These are phyloP conservation scores for Thinocorus orbignyianus DNA, from an alignment of 2,113 vertebrate species.

Conservation along the genomic window DNA sequence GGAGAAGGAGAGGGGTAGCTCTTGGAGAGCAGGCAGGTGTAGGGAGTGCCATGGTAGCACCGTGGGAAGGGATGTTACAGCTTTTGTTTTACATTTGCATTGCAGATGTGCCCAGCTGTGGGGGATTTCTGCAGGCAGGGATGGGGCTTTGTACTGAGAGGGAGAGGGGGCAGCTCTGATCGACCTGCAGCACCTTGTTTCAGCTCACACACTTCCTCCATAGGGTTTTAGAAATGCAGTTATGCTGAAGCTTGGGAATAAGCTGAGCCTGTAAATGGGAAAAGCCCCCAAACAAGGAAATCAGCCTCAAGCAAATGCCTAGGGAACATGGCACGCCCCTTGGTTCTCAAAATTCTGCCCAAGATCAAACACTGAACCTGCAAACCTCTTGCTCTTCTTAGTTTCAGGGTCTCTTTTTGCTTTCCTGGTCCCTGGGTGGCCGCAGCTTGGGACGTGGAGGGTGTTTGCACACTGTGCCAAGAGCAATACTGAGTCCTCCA, in stretches of 20 bases:
- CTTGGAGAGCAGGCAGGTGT: slow-evolving; percentile 3
- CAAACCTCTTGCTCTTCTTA: not conserved
- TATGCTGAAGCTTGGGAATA: not conserved
- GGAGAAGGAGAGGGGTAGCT: not conserved
- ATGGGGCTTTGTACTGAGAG: rapidly evolving
- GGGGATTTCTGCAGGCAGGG: not conserved
- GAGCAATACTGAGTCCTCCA: rapidly evolving
- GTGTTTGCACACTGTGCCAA: not conserved
- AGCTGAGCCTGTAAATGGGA: not conserved
- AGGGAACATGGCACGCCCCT: not conserved
- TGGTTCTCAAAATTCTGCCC: not conserved
- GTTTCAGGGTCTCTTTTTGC: not conserved
- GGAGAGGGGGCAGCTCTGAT: not conserved
- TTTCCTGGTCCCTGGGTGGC: not conserved
- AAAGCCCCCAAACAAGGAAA: not conserved
- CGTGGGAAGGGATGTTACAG: not conserved
- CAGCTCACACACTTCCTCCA: not conserved
- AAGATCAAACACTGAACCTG: not conserved
- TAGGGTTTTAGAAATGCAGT: not conserved
- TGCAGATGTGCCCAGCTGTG: slow-evolving; percentile 30
- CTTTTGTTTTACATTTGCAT: slow-evolving; percentile 14
- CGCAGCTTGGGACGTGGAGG: not conserved
- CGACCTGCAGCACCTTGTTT: not conserved
- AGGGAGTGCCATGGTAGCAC: slow-evolving; percentile 33
- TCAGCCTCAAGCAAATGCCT: not conserved